A percentile compares a stretch with the other conserved stretches of the same genome.
Evolutionary conservation across 2,888 invertebrate genomes (phyloP).

Genomic region (Andricus quercusramuli): DNA sequence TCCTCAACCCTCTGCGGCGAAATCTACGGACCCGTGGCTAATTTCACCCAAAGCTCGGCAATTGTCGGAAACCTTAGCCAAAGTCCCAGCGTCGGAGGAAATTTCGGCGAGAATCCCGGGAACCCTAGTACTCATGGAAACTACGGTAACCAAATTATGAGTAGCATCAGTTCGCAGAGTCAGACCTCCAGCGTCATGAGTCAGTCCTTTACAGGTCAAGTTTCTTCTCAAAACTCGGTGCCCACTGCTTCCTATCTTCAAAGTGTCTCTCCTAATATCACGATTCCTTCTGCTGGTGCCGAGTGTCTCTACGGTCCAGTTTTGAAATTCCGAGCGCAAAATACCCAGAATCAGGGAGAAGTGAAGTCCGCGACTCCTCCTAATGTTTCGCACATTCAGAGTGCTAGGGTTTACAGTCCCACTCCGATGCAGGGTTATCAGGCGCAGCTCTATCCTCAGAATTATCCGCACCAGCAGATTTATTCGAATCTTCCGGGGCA

Average conservation of each 20-base stretch:
- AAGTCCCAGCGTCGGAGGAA: constrained; percentile 68
- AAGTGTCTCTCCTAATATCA: constrained; percentile 30
- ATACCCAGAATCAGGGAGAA: constrained; percentile 54
- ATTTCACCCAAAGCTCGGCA: constrained; percentile 75
- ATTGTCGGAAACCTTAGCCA: constrained; percentile 75
- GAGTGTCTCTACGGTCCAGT: constrained; percentile 77
- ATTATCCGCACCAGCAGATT: constrained; percentile 72
- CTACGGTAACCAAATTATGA: neutral
- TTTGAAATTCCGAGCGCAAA: constrained; percentile 73
- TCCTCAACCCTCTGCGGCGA: constrained; percentile 62
- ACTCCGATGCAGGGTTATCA: constrained; percentile 61
- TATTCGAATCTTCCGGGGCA: constrained; percentile 71
- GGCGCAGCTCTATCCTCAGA: constrained; percentile 67
- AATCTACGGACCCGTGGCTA: constrained; percentile 75
- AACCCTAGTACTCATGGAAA: constrained; percentile 39
- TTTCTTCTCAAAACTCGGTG: constrained; percentile 49
- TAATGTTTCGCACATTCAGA: constrained; percentile 58
- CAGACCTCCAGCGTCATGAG: constrained; percentile 35
- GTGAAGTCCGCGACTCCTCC: constrained; percentile 57
- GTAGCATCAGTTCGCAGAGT: constrained; percentile 45
- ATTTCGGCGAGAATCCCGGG: constrained; percentile 65
- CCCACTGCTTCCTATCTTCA: constrained; percentile 37
- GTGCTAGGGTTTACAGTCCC: constrained; percentile 63
- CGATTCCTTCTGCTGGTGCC: constrained; percentile 57
- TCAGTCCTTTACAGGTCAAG: constrained; percentile 22